A percentile compares a stretch with the other conserved stretches of the same genome.
Conservation (phyloP, 92 coral and sea anemone genomes). For the Actinernus sp. region DNA sequence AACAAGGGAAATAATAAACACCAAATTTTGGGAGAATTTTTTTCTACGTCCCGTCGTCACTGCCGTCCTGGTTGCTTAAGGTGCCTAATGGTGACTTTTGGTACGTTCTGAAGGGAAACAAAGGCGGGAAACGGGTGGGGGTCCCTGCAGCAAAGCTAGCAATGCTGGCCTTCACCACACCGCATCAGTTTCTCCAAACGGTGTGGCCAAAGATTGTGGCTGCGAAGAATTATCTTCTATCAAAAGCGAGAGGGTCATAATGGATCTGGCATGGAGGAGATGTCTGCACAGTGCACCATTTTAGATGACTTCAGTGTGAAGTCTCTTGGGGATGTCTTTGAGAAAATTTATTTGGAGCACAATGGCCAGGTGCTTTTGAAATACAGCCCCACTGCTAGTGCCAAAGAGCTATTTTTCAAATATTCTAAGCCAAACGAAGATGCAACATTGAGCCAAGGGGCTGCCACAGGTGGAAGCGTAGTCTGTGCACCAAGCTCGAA, state of each 20-base stretch:
- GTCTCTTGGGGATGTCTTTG: conserved; percentile 13
- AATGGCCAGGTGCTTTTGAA: conserved; percentile 1
- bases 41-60: too few species aligned
- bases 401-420: conserved; percentile 26
- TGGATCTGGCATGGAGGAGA: conserved; percentile 15
- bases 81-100: conserved; percentile 1
- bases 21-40: too few species aligned
- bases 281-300: conserved; percentile 2
- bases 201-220: conserved; percentile 27
- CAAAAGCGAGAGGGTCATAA: too few species aligned
- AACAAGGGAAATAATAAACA: too few species aligned
- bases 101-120: conserved; percentile 3
- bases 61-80: too few species aligned
- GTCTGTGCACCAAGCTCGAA: background rate
- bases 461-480: background rate
- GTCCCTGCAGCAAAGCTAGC: conserved; percentile 16
- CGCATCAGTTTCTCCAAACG: conserved; percentile 18
- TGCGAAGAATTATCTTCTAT: conserved; percentile 32
- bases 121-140: conserved; percentile 25
- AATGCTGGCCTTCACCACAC: conserved; percentile 32
- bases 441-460: background rate
- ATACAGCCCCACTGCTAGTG: conserved; percentile 15
- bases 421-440: conserved; percentile 16
- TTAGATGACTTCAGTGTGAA: conserved; percentile 4
- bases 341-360: conserved; percentile 15